These are phyloP conservation scores for Sigmodon hispidus DNA, from an alignment of 2,113 vertebrate genomes.

Conservation along the genomic window DNA sequence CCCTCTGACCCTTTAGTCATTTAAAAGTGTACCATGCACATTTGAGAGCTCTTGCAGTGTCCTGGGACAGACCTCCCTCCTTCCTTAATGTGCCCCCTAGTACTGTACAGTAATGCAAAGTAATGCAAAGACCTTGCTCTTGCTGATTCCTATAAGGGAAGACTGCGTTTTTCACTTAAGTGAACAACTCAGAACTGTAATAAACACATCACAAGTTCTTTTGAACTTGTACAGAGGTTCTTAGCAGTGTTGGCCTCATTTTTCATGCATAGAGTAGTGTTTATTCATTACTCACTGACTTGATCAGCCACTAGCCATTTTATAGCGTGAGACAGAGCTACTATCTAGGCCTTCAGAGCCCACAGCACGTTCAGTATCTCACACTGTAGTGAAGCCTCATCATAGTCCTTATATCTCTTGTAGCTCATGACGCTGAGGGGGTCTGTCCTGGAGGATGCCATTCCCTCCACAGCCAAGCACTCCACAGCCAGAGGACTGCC, in stretches of 20 bases:
- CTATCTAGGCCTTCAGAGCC: not conserved
- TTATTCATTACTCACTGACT: not conserved
- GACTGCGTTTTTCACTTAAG: not conserved
- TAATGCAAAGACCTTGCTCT: not conserved
- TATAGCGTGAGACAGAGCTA: not conserved
- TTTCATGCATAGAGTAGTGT: not conserved
- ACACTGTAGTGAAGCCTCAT: not conserved
- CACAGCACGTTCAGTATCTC: not conserved
- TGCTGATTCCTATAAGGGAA: not conserved
- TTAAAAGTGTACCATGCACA: not conserved
- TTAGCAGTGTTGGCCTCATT: not conserved
- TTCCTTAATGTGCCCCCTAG: not conserved
- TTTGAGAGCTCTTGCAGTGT: not conserved
- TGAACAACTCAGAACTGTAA: not conserved
- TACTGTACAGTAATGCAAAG: not conserved
- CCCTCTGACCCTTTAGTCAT: not conserved
- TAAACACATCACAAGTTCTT: not conserved
- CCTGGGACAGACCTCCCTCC: not conserved
- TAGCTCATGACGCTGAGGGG: slow-evolving; percentile 95
- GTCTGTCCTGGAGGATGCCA: slow-evolving; percentile 93
- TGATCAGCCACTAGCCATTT: not conserved
- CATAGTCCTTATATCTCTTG: slow-evolving; percentile 34
- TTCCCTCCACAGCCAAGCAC: slow-evolving; percentile 96
- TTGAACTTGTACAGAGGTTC: not conserved
- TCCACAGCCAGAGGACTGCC: slow-evolving; percentile 93